These are phyloP conservation scores for Aporophyla nigra DNA, from an alignment of 2,888 invertebrate species.

Conservation along the genomic window DNA sequence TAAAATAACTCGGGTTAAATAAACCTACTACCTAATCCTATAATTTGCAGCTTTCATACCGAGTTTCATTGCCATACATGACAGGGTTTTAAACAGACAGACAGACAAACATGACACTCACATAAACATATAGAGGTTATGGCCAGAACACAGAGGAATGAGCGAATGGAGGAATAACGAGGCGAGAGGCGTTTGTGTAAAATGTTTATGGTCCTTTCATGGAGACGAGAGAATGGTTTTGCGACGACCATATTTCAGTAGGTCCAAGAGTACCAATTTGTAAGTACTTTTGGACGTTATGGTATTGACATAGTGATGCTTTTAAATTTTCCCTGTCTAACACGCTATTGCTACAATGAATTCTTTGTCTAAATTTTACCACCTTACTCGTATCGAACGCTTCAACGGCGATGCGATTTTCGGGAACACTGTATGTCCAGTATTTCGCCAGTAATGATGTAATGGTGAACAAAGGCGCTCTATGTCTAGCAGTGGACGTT, in stretches of 20 bases:
- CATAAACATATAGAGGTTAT: constrained; percentile 57
- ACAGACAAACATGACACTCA: constrained; percentile 47
- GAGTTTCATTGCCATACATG: constrained; percentile 56
- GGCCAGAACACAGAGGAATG: constrained; percentile 24
- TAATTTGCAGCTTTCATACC: constrained; percentile 51
- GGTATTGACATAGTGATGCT: neutral
- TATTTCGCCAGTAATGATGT: no score
- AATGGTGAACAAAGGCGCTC: no score
- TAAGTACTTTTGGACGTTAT: no score
- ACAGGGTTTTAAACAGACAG: constrained; percentile 47
- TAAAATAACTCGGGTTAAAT: constrained; percentile 35
- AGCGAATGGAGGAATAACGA: constrained; percentile 33
- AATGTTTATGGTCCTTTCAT: constrained; percentile 4
- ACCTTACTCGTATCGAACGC: no score
- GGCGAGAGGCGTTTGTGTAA: neutral
- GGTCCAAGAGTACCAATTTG: no score
- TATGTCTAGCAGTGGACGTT: no score
- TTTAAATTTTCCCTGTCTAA: neutral
- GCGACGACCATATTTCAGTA: neutral
- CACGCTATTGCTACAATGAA: no score
- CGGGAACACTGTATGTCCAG: no score
- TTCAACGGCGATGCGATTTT: no score
- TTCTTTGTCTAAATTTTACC: neutral
- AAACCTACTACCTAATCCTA: constrained; percentile 40
- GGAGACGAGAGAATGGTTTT: neutral